These are phyloP conservation scores for Callimico goeldii DNA, from an alignment of 2,797 vertebrate genomes.

Conservation along the genomic window DNA sequence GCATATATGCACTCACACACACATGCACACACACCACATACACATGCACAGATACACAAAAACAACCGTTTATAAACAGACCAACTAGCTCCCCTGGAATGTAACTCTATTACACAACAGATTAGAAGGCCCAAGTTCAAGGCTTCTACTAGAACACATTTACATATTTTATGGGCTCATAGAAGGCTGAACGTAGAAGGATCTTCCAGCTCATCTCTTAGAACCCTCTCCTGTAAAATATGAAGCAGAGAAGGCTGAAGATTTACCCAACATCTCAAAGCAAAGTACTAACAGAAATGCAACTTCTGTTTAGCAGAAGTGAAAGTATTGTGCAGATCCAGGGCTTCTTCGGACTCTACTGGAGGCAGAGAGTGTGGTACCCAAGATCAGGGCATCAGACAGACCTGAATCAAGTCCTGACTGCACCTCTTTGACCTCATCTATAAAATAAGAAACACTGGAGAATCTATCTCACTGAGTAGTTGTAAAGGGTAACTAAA, in stretches of 20 bases:
- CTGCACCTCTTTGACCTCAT: background rate
- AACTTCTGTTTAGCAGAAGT: background rate
- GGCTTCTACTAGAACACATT: background rate
- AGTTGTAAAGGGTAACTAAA: background rate
- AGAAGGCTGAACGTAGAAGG: background rate
- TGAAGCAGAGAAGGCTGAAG: background rate
- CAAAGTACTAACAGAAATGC: background rate
- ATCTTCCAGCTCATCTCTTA: background rate
- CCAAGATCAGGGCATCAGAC: background rate
- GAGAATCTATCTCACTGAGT: background rate
- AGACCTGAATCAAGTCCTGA: background rate
- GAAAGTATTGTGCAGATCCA: background rate
- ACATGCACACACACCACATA: background rate
- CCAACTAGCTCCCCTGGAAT: background rate
- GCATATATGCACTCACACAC: fast-evolving
- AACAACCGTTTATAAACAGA: background rate
- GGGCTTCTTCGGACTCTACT: background rate
- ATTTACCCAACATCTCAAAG: background rate
- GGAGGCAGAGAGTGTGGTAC: background rate
- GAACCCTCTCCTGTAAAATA: background rate
- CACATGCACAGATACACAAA: background rate
- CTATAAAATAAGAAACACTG: background rate
- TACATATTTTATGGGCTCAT: background rate
- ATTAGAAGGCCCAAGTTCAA: background rate
- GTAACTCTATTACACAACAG: background rate